Percentiles rank a stretch among this genome's conserved stretches.
These are phyloP conservation scores for Psilanteris sp. DNA, from an alignment of 1,140 invertebrate species.

Conservation along the genomic window DNA sequence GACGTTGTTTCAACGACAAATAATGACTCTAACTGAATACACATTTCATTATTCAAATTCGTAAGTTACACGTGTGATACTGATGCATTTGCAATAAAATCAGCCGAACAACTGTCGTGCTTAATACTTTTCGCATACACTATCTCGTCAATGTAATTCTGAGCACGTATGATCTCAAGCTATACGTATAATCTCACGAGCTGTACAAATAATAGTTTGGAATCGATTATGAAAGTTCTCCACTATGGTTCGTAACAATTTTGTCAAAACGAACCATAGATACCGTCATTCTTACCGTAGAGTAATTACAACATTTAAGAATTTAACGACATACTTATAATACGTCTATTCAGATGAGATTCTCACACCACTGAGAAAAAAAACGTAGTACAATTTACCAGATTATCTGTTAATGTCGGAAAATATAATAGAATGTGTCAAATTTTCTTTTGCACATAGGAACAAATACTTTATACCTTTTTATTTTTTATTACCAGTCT, in stretches of 20 bases:
- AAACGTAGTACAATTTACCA: too few species aligned
- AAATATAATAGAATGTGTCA: too few species aligned
- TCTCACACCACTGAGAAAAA: too few species aligned
- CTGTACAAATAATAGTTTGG: constrained; percentile 60
- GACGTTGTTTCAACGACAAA: constrained; percentile 8
- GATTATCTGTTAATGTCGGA: too few species aligned
- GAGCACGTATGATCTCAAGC: constrained; percentile 60
- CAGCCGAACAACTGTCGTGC: constrained; percentile 29
- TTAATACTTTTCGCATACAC: constrained; percentile 61
- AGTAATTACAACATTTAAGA: background rate
- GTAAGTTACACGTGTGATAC: constrained; percentile 2
- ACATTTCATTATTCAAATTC: constrained; percentile 22
- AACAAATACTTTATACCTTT: too few species aligned
- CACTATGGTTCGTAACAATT: background rate
- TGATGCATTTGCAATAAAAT: constrained; percentile 48
- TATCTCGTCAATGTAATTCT: constrained; percentile 59
- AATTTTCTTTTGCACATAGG: too few species aligned
- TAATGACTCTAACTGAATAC: background rate
- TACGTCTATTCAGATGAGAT: too few species aligned
- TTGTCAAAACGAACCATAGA: background rate
- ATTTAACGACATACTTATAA: background rate
- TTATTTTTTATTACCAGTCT: too few species aligned
- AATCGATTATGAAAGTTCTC: constrained; percentile 54
- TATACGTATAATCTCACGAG: constrained; percentile 54
- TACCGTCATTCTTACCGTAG: too few species aligned